phyloP scores from a whole-genome alignment of 2,888 invertebrate species.

The Ectobius pallidus region DNA sequence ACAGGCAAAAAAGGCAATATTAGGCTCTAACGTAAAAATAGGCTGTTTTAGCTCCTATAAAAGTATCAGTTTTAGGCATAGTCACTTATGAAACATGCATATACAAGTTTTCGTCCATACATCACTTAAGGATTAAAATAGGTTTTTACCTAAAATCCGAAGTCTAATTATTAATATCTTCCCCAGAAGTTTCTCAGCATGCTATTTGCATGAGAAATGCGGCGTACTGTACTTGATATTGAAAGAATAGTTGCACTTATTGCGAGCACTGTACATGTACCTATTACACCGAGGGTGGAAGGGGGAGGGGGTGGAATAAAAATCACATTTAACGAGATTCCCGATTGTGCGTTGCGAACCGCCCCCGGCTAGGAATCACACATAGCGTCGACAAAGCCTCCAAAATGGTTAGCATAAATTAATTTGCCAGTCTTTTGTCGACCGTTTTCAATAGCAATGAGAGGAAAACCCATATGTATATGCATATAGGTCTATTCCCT shows the following conservation, averaged over 20 bases:
- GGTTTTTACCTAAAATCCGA: too few relatives aligned
- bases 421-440: slow-evolving; percentile 45
- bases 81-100: too few relatives aligned
- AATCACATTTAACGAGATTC: slow-evolving; percentile 43
- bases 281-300: slow-evolving; percentile 27
- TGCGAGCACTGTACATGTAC: slow-evolving; percentile 4
- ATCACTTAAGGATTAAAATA: too few relatives aligned
- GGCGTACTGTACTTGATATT: too few relatives aligned
- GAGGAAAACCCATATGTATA: slow-evolving; percentile 42
- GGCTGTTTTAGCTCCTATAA: too few relatives aligned
- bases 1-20: too few relatives aligned
- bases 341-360: slow-evolving; percentile 38
- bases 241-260: slow-evolving; percentile 15
- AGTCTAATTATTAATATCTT: too few relatives aligned
- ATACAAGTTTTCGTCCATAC: too few relatives aligned
- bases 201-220: too few relatives aligned
- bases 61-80: too few relatives aligned
- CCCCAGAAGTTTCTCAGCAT: too few relatives aligned
- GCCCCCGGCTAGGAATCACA: slow-evolving; percentile 38
- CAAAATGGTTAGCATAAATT: slow-evolving; percentile 45
- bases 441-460: slow-evolving; percentile 38
- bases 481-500: slow-evolving; percentile 35
- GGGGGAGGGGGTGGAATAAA: slow-evolving; percentile 30
- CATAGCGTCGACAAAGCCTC: slow-evolving; percentile 38
- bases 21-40: too few relatives aligned